Conservation (phyloP, 2,888 invertebrate species). For the Caenorhabditis zanzibari region DNA sequence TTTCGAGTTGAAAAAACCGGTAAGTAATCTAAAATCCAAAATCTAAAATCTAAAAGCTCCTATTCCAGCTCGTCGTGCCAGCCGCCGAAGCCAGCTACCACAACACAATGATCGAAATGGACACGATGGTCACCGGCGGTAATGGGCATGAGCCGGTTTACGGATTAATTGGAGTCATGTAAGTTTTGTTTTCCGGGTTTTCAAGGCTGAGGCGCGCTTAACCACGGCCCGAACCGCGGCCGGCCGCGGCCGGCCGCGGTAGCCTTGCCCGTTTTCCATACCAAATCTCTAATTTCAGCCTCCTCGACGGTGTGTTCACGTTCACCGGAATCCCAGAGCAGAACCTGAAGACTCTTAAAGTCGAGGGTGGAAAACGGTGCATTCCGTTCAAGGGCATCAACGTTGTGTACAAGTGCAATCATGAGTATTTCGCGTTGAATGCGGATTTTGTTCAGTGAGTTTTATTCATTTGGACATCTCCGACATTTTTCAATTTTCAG, state of each 20-base stretch:
- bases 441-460: conserved; percentile 40
- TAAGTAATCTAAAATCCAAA: conserved; percentile 9
- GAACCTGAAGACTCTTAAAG: neutral
- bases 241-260: too few species aligned
- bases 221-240: too few species aligned
- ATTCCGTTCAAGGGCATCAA: conserved; percentile 46
- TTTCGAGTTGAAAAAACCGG: conserved; percentile 26
- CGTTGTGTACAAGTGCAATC: conserved; percentile 36
- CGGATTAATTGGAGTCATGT: conserved; percentile 46
- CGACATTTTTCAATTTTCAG: conserved; percentile 9
- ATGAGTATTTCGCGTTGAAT: conserved; percentile 44
- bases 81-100: conserved; percentile 44
- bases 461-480: neutral
- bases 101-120: conserved; percentile 37
- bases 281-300: conserved; percentile 2
- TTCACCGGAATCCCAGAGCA: conserved; percentile 32
- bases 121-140: neutral
- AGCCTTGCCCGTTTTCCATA: neutral
- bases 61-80: conserved; percentile 42
- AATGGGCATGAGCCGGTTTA: neutral
- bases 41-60: neutral
- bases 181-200: too few species aligned
- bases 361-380: neutral
- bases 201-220: too few species aligned
- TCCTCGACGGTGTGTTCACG: conserved; percentile 48